Percentiles rank a stretch among this genome's conserved stretches.
phyloP scores from a whole-genome alignment of 2,113 vertebrate genomes.

The Picathartes gymnocephalus region DNA sequence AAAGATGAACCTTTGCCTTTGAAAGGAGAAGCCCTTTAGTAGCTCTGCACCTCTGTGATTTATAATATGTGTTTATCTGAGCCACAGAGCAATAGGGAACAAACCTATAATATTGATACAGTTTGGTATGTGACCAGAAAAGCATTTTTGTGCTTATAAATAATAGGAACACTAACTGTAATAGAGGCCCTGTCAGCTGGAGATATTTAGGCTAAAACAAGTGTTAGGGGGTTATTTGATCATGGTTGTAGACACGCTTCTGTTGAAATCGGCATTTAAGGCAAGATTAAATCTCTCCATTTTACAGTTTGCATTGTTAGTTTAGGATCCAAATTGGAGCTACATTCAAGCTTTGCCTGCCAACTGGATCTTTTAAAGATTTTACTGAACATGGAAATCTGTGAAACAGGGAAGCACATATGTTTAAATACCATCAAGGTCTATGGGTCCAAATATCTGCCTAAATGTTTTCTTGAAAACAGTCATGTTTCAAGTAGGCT shows the following conservation, averaged over 20 bases:
- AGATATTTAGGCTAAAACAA: neutral
- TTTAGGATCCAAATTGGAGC: neutral
- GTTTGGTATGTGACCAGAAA: neutral
- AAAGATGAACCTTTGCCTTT: neutral
- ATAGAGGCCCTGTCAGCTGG: neutral
- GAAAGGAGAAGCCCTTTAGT: neutral
- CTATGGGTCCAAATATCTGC: conserved; percentile 27
- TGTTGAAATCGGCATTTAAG: neutral
- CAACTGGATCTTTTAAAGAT: neutral
- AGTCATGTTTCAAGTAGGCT: neutral
- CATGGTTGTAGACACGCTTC: neutral
- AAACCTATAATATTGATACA: neutral
- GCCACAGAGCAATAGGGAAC: neutral
- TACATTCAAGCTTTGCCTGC: neutral
- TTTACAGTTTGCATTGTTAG: conserved; percentile 22
- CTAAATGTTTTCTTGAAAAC: conserved; percentile 20
- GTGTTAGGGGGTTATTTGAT: neutral
- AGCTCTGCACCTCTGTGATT: neutral
- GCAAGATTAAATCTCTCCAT: neutral
- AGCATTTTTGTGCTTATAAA: neutral
- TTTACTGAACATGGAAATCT: neutral
- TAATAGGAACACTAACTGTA: neutral
- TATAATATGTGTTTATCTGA: neutral
- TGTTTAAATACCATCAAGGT: neutral
- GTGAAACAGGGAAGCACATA: neutral